These are phyloP conservation scores for Micrasema longulum DNA, from an alignment of 1,140 invertebrate genomes.

Conservation along the genomic window DNA sequence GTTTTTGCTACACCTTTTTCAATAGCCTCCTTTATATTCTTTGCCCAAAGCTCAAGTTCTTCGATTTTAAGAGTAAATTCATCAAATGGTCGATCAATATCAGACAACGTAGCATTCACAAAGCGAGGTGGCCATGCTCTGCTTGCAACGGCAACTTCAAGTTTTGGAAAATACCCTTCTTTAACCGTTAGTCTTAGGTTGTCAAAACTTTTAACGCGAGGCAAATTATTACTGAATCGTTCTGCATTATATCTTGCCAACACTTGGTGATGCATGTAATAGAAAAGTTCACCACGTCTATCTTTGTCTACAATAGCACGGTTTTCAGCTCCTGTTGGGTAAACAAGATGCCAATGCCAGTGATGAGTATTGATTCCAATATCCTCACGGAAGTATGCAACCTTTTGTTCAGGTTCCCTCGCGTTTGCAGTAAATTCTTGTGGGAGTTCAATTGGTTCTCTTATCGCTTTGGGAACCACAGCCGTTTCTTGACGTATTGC, in stretches of 20 bases:
- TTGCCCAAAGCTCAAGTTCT: conserved; percentile 79
- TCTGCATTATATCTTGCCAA: conserved; percentile 64
- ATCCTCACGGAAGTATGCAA: conserved; percentile 76
- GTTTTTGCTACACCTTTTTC: conserved; percentile 72
- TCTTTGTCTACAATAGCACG: conserved; percentile 70
- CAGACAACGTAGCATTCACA: conserved; percentile 70
- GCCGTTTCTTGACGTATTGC: conserved; percentile 62
- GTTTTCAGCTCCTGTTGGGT: conserved; percentile 67
- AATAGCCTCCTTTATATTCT: conserved; percentile 80
- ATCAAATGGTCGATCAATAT: conserved; percentile 74
- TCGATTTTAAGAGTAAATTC: conserved; percentile 74
- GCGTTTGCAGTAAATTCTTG: conserved; percentile 73
- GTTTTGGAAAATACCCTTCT: conserved; percentile 80
- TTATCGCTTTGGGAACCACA: not conserved
- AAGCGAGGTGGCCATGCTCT: conserved; percentile 59
- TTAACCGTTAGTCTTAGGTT: conserved; percentile 73
- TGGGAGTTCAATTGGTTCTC: conserved; percentile 69
- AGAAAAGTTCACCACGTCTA: conserved; percentile 79
- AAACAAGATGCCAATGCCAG: conserved; percentile 81
- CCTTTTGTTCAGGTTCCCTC: conserved; percentile 73
- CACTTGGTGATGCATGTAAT: conserved; percentile 80
- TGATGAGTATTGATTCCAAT: conserved; percentile 77
- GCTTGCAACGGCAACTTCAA: conserved; percentile 73
- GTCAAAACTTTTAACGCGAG: not conserved
- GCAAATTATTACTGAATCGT: conserved; percentile 50